Base-by-base conservation (phyloP, 2,888 invertebrate genomes). In the Prosapia bicincta region DNA sequence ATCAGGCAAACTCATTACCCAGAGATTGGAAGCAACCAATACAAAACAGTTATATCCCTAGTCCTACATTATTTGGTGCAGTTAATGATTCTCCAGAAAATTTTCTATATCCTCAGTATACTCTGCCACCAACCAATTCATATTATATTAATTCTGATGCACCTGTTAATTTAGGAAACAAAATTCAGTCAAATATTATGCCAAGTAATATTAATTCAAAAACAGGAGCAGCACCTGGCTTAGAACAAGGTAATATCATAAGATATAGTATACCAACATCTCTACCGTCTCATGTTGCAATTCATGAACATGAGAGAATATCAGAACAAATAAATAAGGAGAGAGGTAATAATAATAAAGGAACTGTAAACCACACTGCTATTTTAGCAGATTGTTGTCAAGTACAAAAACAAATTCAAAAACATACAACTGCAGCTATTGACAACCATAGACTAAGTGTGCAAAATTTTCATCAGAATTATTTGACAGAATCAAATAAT, bases 11-110 rank as follows among this genome's bases (percentile, higher is more conserved):
- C 66, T 24, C 69, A 3, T 15, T 73, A 24, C 15, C 76, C 0
- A 76, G 73, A 30, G 76, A 76, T 24, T 76, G 76, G 76, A 76
- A 76, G 38, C 73, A 73, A n/a, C 30, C 66, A 20, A n/a, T 66
- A 30, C 26, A 32, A 26, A 76, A 73, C 20, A 54, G 54, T 26
- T 76, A 73, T 66, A 73, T 76, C 13, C 70, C 73, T 15, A 76
- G 76, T 23, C 76, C 76, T 26, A 76, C 72, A 13, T 32, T 76
- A 20, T 76, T 76, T 32, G 69, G 30, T n/a, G 7, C 73, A 9
- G 28, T 76, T 13, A 76, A 54, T 73, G 76, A 76, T 30, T 69
- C 73, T 25, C 76, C 72, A 67, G 76, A 76, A 30, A 68, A 76
- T 66, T 73, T 66, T 32, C 30, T 76, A 7, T 76, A 73, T 66